phyloP scores from a whole-genome alignment of 2,797 vertebrate genomes.

The Karalla daura region DNA sequence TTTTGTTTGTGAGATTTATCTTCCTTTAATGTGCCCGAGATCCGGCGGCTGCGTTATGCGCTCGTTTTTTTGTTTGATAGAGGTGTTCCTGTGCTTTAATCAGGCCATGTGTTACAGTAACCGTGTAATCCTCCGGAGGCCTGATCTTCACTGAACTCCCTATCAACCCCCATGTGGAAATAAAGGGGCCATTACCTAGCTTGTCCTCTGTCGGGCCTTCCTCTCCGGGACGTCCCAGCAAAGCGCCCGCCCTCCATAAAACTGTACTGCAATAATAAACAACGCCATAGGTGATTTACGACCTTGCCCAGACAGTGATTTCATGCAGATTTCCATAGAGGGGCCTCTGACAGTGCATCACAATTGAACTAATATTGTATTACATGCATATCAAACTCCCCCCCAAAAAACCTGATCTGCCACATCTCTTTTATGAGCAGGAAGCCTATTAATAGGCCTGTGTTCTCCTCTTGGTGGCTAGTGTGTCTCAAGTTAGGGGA shows the following conservation, averaged over 20 bases:
- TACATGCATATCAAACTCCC: slow-evolving; percentile 86
- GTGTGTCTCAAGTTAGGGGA: slow-evolving; percentile 79
- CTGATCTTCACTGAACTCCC: slow-evolving; percentile 56
- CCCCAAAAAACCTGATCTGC: slow-evolving; percentile 82
- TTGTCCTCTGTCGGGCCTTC: slow-evolving; percentile 71
- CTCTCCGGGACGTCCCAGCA: slow-evolving; percentile 70
- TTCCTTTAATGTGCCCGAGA: slow-evolving; percentile 11
- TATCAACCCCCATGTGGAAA: slow-evolving; percentile 57
- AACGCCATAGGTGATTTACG: slow-evolving; percentile 82
- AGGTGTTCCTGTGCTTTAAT: slow-evolving; percentile 57
- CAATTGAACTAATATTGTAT: slow-evolving; percentile 87
- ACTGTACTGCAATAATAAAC: slow-evolving; percentile 81
- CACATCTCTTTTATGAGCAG: slow-evolving; percentile 81
- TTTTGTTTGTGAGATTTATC: slow-evolving; percentile 45
- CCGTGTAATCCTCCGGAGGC: slow-evolving; percentile 42
- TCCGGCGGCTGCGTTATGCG: not conserved
- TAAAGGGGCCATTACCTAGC: slow-evolving; percentile 62
- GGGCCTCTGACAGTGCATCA: slow-evolving; percentile 79
- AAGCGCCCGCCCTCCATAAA: slow-evolving; percentile 76
- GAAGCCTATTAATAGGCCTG: slow-evolving; percentile 84
- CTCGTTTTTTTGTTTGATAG: slow-evolving; percentile 23
- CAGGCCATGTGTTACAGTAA: slow-evolving; percentile 44
- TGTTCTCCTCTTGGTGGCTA: slow-evolving; percentile 79
- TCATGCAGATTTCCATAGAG: slow-evolving; percentile 86
- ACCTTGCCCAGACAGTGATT: slow-evolving; percentile 86